A percentile compares a stretch with the other conserved stretches of the same genome.
Evolutionary conservation across 37 sponge, comb jelly and placozoan genomes (phyloP).

Genomic region (Dysidea cf. avara): DNA sequence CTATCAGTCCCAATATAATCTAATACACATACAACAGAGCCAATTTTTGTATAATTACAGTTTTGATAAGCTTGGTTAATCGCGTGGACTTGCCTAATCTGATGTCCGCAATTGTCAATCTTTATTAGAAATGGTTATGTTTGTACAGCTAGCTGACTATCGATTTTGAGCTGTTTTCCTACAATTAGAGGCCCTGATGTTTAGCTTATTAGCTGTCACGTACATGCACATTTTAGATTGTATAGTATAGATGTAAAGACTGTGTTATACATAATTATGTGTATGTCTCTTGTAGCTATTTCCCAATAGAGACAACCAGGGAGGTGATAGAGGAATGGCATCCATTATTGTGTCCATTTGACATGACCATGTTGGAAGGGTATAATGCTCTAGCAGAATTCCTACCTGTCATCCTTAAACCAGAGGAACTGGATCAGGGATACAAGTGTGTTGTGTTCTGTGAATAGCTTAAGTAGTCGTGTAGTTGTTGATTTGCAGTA

Average conservation of each 20-base stretch:
- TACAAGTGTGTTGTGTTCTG: conserved; percentile 48
- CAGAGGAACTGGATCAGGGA: conserved; percentile 50
- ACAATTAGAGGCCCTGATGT: too few relatives aligned
- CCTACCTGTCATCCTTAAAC: conserved; percentile 65
- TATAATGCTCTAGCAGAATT: conserved; percentile 51
- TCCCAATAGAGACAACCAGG: conserved; percentile 79
- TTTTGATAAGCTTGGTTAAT: too few relatives aligned
- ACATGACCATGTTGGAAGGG: conserved; percentile 51
- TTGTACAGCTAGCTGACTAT: not conserved
- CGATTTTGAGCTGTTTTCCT: not conserved
- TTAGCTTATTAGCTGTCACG: too few relatives aligned
- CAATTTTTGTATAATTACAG: too few relatives aligned
- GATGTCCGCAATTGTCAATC: too few relatives aligned
- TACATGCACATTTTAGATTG: too few relatives aligned
- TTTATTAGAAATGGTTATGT: not conserved
- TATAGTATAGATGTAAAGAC: too few relatives aligned
- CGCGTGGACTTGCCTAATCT: too few relatives aligned
- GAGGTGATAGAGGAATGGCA: conserved; percentile 93
- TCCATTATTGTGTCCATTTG: conserved; percentile 82
- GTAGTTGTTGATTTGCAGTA: too few relatives aligned
- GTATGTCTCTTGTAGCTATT: conserved; percentile 61
- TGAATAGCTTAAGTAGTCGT: too few relatives aligned
- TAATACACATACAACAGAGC: too few relatives aligned
- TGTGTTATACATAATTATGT: not conserved
- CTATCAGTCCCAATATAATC: too few relatives aligned